A percentile compares a stretch with the other conserved stretches of the same genome.
These are phyloP conservation scores for Drosophila rufa DNA, from an alignment of 1,140 invertebrate species.

Conservation along the genomic window DNA sequence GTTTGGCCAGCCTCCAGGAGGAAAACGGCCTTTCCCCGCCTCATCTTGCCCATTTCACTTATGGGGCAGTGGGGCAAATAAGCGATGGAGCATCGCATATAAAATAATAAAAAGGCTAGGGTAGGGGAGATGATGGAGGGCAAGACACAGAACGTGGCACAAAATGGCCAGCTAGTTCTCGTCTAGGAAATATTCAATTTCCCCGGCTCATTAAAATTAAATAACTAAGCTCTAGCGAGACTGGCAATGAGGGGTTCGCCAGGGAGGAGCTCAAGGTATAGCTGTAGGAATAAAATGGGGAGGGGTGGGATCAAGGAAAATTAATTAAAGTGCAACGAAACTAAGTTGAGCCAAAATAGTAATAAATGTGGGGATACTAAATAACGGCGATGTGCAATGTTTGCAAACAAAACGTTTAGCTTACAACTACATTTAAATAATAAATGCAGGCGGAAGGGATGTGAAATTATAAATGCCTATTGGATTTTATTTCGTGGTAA, in stretches of 20 bases:
- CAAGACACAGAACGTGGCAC: conserved; percentile 24
- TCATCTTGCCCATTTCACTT: conserved; percentile 46
- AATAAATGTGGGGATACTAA: conserved; percentile 1
- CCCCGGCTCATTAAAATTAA: conserved; percentile 79
- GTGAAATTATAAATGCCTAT: not conserved
- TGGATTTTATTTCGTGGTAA: no score
- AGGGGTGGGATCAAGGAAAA: not conserved
- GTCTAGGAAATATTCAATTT: conserved; percentile 76
- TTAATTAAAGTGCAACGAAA: conserved; percentile 24
- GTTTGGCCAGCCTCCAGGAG: conserved; percentile 32
- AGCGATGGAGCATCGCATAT: conserved; percentile 64
- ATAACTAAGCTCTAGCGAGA: conserved; percentile 57
- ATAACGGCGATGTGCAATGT: not conserved
- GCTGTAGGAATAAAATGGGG: not conserved
- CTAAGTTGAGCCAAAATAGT: conserved; percentile 3
- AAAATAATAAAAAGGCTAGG: conserved; percentile 59
- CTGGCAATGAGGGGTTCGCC: not conserved
- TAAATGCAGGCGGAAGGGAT: no score
- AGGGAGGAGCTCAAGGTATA: not conserved
- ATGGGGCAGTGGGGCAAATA: conserved; percentile 57
- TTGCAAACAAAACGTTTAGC: not conserved
- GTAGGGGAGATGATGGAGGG: not conserved
- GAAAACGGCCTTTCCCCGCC: conserved; percentile 6
- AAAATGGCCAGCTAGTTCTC: conserved; percentile 46
- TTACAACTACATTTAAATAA: no score